A percentile compares a stretch with the other conserved stretches of the same genome.
phyloP scores from a whole-genome alignment of 2,797 vertebrate species.

The Myripristis jacobus region DNA sequence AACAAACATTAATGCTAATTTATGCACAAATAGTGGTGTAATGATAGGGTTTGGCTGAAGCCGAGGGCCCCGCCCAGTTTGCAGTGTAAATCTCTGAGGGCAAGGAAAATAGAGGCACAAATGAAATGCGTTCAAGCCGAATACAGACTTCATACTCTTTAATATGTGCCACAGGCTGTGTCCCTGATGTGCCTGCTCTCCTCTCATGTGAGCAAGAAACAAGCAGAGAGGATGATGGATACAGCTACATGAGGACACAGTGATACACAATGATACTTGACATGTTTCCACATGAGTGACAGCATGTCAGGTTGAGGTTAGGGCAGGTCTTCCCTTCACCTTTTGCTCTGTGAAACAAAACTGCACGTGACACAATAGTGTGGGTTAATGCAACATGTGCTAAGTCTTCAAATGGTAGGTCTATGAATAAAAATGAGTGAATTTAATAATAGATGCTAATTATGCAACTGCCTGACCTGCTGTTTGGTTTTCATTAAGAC shows the following conservation, averaged over 20 bases:
- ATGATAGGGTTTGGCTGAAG: conserved; percentile 55
- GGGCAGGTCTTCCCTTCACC: conserved; percentile 45
- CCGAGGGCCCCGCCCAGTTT: conserved; percentile 43
- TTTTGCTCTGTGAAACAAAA: conserved; percentile 12
- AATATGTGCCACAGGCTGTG: conserved; percentile 74
- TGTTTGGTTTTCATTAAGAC: conserved; percentile 62
- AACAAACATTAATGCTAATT: conserved; percentile 63
- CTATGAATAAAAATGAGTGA: conserved; percentile 41
- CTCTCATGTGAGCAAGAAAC: conserved; percentile 70
- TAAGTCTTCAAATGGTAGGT: conserved; percentile 22
- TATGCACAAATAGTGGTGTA: conserved; percentile 55
- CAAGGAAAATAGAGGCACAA: conserved; percentile 63
- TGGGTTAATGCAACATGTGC: conserved; percentile 31
- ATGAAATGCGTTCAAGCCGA: conserved; percentile 66
- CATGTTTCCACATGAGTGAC: conserved; percentile 70
- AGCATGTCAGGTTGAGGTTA: conserved; percentile 47
- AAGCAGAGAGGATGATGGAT: conserved; percentile 74
- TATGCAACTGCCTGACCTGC: conserved; percentile 20
- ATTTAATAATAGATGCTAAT: conserved; percentile 49
- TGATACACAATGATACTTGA: conserved; percentile 65
- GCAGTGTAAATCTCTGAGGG: conserved; percentile 57
- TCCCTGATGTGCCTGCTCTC: conserved; percentile 71
- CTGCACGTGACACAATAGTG: neutral
- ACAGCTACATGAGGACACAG: conserved; percentile 61
- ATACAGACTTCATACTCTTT: conserved; percentile 67